Base-by-base conservation (phyloP, 2,113 vertebrate species). In the Oceanites oceanicus region DNA sequence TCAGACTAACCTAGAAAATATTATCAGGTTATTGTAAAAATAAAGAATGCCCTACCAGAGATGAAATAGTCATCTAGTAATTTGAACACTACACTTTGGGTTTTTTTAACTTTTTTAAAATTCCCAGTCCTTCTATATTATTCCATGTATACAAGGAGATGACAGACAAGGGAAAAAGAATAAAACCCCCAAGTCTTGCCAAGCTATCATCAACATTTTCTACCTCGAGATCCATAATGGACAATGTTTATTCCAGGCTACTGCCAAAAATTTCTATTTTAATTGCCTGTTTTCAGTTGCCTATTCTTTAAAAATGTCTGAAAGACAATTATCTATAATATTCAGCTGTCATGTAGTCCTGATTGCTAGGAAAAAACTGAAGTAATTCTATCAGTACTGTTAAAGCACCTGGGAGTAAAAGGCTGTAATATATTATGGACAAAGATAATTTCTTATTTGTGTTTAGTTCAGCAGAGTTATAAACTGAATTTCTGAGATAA, bases 41-140 rank as follows among this genome's bases (percentile, higher is more conserved):
- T 32, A n/a, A 72, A 50, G 18, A 86, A 58, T n/a, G 50, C 15
- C 16, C 29, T 59, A 50, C 5, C 4, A 74, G 25, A 78, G 49
- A 73, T 34, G 58, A 77, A 78, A 89, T 0, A 86, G 34, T 6
- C 16, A 82, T 42, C 23, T 32, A 19, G 20, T 74, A 49, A 67
- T 49, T 18, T 0, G 0, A 79, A 66, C 4, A 36, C 7, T 9
- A 83, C 6, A 40, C 13, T 14, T 70, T 38, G n/a, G n/a, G n/a
- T 44, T 16, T 58, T 13, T 50, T 44, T 42, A 56, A 11, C 4
- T 22, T 68, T 22, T 45, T 42, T 3, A 2, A 53, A 59, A 72
- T 23, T 73, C 19, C 26, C n/a, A 67, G 56, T 72, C 52, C 15
- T 70, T 44, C 61, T 36, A 3, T 11, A 65, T 36, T 66, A 56